A percentile compares a stretch with the other conserved stretches of the same genome.
These are phyloP conservation scores for fruit fly (Drosophila melanogaster) DNA, from an alignment of 1,140 invertebrate genomes.

Conservation along the genomic window Release_6_plus_ISO1_MT NT_033777.3:9263001-9263500, in stretches of 20 bases:
- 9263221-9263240: constrained; percentile 86
- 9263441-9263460: constrained; percentile 46
- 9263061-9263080: constrained; percentile 86
- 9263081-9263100: constrained; percentile 95
- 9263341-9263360: constrained; percentile 27
- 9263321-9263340: constrained; percentile 68
- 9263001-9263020: constrained; percentile 89
- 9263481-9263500: constrained; percentile 43
- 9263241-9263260: constrained; percentile 83
- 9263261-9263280: constrained; percentile 79
- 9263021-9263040: background rate
- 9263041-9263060: background rate
- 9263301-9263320: constrained; percentile 75
- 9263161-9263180: constrained; percentile 93
- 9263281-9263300: constrained; percentile 31
- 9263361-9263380: background rate
- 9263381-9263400: constrained; percentile 71
- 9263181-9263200: constrained; percentile 92
- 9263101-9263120: constrained; percentile 93
- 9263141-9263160: constrained; percentile 95
- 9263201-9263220: constrained; percentile 86
- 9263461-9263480: constrained; percentile 50
- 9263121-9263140: constrained; percentile 91
- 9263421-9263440: constrained; percentile 38
- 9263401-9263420: constrained; percentile 71